Evolutionary conservation across 2,113 vertebrate species (phyloP).

Genomic region (Sigmodon hispidus): DNA sequence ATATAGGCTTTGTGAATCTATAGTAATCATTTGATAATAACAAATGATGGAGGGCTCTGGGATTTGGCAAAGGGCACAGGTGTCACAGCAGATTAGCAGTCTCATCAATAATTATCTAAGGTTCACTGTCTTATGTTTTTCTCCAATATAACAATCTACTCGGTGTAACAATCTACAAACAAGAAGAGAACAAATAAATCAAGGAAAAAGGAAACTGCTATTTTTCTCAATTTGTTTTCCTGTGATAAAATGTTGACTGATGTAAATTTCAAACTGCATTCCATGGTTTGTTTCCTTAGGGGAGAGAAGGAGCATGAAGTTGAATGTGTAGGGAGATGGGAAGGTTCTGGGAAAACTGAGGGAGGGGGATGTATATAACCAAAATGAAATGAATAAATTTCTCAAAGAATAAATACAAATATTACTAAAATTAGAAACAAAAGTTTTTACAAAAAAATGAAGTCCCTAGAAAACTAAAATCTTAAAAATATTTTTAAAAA

Average conservation of each 20-base stretch:
- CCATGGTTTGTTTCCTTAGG: background rate
- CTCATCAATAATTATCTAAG: slow-evolving; percentile 30
- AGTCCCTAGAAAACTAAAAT: background rate
- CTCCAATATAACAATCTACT: background rate
- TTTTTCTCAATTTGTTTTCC: background rate
- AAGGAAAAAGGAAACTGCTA: background rate
- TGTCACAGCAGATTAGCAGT: slow-evolving; percentile 38
- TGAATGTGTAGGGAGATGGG: background rate
- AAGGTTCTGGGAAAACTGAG: background rate
- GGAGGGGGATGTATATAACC: background rate
- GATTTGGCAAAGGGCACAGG: background rate
- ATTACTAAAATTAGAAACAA: background rate
- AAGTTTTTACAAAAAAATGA: background rate
- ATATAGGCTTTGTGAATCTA: background rate
- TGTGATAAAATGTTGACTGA: background rate
- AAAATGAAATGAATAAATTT: background rate
- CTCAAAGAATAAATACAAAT: background rate
- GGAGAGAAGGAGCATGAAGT: background rate
- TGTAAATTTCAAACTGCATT: background rate
- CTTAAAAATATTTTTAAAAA: slow-evolving; percentile 11
- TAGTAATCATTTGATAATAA: background rate
- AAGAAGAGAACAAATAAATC: background rate
- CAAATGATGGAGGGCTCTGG: background rate
- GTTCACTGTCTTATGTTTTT: background rate
- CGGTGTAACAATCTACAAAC: background rate